Percentiles rank a stretch among this genome's conserved stretches.
These are phyloP conservation scores for Hyalella azteca DNA, from an alignment of 2,888 invertebrate species.

Conservation along the genomic window DNA sequence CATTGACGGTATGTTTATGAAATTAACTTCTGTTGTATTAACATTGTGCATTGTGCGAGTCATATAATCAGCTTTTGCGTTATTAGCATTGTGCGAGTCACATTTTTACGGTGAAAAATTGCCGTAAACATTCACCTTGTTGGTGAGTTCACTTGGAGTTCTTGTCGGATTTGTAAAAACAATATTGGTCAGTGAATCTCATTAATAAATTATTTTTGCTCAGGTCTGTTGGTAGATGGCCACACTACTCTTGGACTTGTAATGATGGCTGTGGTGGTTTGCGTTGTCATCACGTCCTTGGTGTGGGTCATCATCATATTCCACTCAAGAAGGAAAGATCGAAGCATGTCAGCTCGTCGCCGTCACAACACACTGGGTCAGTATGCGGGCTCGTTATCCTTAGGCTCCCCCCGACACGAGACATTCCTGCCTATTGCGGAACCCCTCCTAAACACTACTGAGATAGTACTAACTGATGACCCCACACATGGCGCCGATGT, in stretches of 20 bases:
- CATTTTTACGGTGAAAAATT: too few relatives aligned
- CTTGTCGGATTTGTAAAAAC: background rate
- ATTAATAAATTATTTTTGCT: background rate
- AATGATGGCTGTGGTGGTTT: constrained; percentile 86
- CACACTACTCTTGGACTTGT: constrained; percentile 77
- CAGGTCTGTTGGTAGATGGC: constrained; percentile 29
- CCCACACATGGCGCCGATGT: background rate
- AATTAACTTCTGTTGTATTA: background rate
- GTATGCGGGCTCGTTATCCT: background rate
- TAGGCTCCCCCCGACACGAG: constrained; percentile 5
- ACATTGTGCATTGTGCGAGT: too few relatives aligned
- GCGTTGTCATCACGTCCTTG: constrained; percentile 87
- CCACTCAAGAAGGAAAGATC: constrained; percentile 75
- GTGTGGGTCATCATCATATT: constrained; percentile 92
- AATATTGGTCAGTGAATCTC: background rate
- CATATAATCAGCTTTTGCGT: too few relatives aligned
- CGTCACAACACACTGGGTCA: constrained; percentile 18
- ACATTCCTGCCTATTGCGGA: background rate
- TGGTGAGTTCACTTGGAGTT: too few relatives aligned
- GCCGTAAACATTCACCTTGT: too few relatives aligned
- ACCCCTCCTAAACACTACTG: background rate
- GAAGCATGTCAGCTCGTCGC: background rate
- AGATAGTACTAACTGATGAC: background rate
- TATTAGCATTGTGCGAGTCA: too few relatives aligned
- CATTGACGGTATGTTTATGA: constrained; percentile 38